A percentile compares a stretch with the other conserved stretches of the same genome.
Evolutionary conservation across 2,888 invertebrate genomes (phyloP).

Genomic region (Cremastinae sp.): DNA sequence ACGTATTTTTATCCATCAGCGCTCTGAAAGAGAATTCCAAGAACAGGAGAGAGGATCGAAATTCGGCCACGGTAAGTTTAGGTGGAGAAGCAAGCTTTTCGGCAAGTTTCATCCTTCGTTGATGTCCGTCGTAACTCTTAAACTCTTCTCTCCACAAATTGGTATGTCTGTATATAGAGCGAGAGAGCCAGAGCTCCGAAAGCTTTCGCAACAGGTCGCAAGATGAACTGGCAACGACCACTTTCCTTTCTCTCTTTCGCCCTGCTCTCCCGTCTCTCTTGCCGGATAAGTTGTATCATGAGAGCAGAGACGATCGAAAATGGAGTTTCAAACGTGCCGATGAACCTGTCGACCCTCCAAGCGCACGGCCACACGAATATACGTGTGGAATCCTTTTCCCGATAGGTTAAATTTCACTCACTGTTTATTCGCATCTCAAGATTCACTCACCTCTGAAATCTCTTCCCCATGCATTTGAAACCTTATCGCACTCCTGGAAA

Average conservation of each 20-base stretch:
- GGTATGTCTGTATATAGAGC: neutral
- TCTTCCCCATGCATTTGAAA: neutral
- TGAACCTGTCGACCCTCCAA: slow-evolving; percentile 14
- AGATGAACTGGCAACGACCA: slow-evolving; percentile 41
- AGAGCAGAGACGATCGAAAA: slow-evolving; percentile 15
- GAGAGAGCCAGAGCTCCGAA: slow-evolving; percentile 2
- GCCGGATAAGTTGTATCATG: slow-evolving; percentile 21
- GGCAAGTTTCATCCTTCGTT: neutral
- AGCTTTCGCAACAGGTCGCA: slow-evolving; percentile 55
- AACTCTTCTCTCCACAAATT: neutral
- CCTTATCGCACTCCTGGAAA: slow-evolving; percentile 6
- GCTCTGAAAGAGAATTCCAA: no score
- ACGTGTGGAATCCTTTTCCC: neutral
- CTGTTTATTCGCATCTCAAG: no score
- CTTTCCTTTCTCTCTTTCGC: neutral
- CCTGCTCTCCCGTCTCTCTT: neutral
- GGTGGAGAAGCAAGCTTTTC: no score
- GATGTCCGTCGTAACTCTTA: neutral
- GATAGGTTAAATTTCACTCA: neutral
- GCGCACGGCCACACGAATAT: neutral
- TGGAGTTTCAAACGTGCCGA: slow-evolving; percentile 52
- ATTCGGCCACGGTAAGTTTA: no score
- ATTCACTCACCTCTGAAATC: neutral
- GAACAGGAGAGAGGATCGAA: no score
- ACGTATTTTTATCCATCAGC: no score